Percentiles rank a stretch among this genome's conserved stretches.
Conservation (phyloP, 2,113 vertebrate species). For the Pedionomus torquatus region DNA sequence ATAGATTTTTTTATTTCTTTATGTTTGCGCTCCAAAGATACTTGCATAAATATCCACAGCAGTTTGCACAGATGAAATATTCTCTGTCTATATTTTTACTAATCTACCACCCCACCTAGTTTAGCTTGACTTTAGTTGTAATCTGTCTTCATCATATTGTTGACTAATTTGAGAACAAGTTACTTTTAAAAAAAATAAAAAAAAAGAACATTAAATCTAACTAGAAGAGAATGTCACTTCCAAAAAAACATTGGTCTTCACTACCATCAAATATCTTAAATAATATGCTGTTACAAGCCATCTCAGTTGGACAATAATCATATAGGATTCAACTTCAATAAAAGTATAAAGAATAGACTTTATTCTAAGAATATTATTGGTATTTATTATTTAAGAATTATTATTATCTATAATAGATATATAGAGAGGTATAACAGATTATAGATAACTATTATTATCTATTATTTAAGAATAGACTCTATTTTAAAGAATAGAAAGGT, state of each 20-base stretch:
- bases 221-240: background rate
- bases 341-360: background rate
- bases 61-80: background rate
- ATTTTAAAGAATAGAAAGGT: no score
- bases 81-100: background rate
- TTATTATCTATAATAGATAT: no score
- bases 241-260: background rate
- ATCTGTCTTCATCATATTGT: background rate
- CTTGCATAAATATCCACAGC: background rate
- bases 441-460: no score
- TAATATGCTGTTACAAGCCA: background rate
- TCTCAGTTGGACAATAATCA: background rate
- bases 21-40: background rate
- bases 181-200: rapidly evolving
- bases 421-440: no score
- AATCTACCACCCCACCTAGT: background rate
- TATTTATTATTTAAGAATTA: no score
- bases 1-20: no score
- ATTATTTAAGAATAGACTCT: no score
- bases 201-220: background rate
- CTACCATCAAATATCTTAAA: background rate
- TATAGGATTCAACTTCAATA: background rate
- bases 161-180: background rate
- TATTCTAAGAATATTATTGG: no score
- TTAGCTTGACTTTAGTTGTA: background rate